These are phyloP conservation scores for Phenganax subtilis DNA, from an alignment of 92 coral and sea anemone genomes.

Conservation along the genomic window DNA sequence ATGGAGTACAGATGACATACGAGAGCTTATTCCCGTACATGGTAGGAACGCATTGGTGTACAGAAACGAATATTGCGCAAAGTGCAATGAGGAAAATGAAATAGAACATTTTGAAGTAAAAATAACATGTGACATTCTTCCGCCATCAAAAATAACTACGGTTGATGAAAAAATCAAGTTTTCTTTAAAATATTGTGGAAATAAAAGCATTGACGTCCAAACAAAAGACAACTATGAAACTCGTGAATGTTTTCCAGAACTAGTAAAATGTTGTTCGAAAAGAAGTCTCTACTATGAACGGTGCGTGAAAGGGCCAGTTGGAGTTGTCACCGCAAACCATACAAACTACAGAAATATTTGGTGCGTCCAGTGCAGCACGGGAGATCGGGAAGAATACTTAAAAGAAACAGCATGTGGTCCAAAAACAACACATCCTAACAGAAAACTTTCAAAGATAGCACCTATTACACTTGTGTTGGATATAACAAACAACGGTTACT, in stretches of 20 bases:
- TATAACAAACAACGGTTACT: conserved; percentile 4
- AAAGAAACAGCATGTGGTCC: neutral
- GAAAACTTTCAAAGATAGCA: neutral
- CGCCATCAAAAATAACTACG: neutral
- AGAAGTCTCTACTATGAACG: neutral
- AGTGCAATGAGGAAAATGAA: neutral
- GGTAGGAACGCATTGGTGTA: neutral
- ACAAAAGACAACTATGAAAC: neutral
- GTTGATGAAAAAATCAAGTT: neutral
- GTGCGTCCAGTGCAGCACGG: neutral
- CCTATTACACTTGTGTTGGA: neutral
- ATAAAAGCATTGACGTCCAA: neutral
- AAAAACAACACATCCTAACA: neutral
- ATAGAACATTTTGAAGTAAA: neutral
- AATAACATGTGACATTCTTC: conserved; percentile 1
- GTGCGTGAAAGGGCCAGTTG: conserved; percentile 3
- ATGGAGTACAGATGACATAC: neutral
- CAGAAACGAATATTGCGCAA: conserved; percentile 4
- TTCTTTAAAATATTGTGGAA: conserved; percentile 8
- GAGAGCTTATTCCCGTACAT: neutral
- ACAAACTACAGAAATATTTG: conserved; percentile 1
- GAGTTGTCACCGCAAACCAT: neutral
- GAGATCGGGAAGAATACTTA: neutral
- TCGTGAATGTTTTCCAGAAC: conserved; percentile 7
- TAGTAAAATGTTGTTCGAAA: neutral